Evolutionary conservation across 1,140 invertebrate species (phyloP).

Genomic region (Oscheius sp.): DNA sequence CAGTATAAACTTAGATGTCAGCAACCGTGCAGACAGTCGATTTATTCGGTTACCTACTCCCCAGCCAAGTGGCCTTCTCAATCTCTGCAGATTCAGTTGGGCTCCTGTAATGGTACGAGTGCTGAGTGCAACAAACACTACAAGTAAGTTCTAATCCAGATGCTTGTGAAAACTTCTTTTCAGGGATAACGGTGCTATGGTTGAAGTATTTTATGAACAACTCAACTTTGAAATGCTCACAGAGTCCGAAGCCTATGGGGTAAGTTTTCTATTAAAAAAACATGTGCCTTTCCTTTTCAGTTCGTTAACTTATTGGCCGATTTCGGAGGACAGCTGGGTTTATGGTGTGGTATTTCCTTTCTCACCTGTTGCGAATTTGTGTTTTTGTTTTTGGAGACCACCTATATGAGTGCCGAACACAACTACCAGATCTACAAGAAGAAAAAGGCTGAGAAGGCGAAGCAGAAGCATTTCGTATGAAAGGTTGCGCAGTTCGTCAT

Average conservation of each 20-base stretch:
- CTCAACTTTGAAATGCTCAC: slow-evolving; percentile 56
- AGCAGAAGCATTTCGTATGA: slow-evolving; percentile 15
- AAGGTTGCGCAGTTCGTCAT: too few relatives aligned
- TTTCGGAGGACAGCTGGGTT: slow-evolving; percentile 54
- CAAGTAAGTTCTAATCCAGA: slow-evolving; percentile 36
- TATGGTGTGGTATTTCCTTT: slow-evolving; percentile 57
- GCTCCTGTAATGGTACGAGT: slow-evolving; percentile 49
- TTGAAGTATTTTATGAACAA: slow-evolving; percentile 58
- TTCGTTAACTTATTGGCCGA: slow-evolving; percentile 54
- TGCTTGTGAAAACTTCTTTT: slow-evolving; percentile 6
- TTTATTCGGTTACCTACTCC: slow-evolving; percentile 56
- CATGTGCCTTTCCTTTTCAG: slow-evolving; percentile 42
- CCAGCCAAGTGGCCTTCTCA: slow-evolving; percentile 53
- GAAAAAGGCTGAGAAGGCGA: slow-evolving; percentile 40
- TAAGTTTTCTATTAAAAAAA: slow-evolving; percentile 11
- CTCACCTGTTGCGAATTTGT: slow-evolving; percentile 55
- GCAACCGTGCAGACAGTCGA: slow-evolving; percentile 54
- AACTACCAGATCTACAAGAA: slow-evolving; percentile 41
- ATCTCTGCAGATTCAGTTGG: slow-evolving; percentile 53
- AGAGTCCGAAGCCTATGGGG: slow-evolving; percentile 55
- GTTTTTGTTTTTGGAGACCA: slow-evolving; percentile 52
- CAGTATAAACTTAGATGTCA: slow-evolving; percentile 44
- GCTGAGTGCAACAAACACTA: slow-evolving; percentile 54
- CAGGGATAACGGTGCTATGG: slow-evolving; percentile 57
- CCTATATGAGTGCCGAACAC: slow-evolving; percentile 48